These are phyloP conservation scores for Hemichromis elongatus DNA, from an alignment of 2,113 vertebrate genomes.

Conservation along the genomic window DNA sequence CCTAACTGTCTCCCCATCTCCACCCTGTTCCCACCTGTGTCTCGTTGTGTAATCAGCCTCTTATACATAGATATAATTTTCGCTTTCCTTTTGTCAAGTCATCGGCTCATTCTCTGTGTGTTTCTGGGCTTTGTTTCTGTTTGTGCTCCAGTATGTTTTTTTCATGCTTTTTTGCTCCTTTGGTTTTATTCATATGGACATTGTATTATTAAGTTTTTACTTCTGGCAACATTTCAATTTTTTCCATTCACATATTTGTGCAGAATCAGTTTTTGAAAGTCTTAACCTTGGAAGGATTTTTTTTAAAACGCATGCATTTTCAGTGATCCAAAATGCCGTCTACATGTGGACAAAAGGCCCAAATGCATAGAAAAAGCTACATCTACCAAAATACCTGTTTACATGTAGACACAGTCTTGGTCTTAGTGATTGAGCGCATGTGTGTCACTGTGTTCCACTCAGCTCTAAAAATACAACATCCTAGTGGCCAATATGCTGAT, in stretches of 20 bases:
- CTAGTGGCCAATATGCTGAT: neutral
- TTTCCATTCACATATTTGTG: neutral
- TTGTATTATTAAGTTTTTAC: neutral
- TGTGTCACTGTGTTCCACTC: neutral
- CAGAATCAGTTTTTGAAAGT: neutral
- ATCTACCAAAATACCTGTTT: neutral
- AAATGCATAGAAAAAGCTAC: neutral
- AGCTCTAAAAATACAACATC: neutral
- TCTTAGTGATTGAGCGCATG: neutral
- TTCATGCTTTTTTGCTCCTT: neutral
- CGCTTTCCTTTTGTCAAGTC: neutral
- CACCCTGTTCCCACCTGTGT: neutral
- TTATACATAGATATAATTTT: neutral
- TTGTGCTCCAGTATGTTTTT: neutral
- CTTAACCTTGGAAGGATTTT: neutral
- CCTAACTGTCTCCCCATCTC: neutral
- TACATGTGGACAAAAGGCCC: neutral
- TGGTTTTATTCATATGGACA: neutral
- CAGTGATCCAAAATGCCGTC: neutral
- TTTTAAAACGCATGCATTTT: neutral
- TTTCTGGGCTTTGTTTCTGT: neutral
- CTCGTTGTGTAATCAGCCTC: neutral
- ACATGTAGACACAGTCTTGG: neutral
- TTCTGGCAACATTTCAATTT: accelerated
- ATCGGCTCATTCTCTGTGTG: neutral